phyloP scores from a whole-genome alignment of 2,888 invertebrate genomes.

The Eupithecia tripunctaria region DNA sequence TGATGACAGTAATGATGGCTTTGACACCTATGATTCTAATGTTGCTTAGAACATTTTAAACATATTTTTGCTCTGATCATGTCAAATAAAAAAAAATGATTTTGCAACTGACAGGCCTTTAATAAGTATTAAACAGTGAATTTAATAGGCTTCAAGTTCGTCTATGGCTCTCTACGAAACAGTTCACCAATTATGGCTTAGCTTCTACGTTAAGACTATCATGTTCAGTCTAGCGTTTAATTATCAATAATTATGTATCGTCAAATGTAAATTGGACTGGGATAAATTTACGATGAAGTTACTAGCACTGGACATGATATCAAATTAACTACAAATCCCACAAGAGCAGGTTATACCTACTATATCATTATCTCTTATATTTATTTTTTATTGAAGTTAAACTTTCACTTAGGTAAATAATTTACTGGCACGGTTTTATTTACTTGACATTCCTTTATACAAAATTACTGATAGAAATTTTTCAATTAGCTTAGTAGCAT shows the following conservation, averaged over 20 bases:
- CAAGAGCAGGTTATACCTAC: not conserved
- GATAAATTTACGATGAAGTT: conserved; percentile 18
- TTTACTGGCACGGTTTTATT: not conserved
- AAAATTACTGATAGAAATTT: not conserved
- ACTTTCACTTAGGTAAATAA: not conserved
- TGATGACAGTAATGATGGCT: not conserved
- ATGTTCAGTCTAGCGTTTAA: conserved; percentile 27
- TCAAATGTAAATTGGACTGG: conserved; percentile 27
- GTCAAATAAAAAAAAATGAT: too few species aligned
- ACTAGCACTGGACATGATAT: not conserved
- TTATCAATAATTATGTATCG: conserved; percentile 25
- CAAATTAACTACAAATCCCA: not conserved
- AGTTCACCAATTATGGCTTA: conserved; percentile 13
- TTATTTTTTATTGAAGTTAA: not conserved
- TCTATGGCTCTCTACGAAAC: not conserved
- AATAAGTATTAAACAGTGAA: not conserved
- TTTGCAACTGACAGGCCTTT: too few species aligned
- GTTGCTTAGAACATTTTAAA: not conserved
- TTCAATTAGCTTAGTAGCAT: not conserved
- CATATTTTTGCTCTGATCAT: not conserved
- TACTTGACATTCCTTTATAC: not conserved
- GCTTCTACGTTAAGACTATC: conserved; percentile 15
- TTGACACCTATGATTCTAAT: not conserved
- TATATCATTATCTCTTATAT: not conserved
- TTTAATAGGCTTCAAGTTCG: not conserved